Percentiles rank a stretch among this genome's conserved stretches.
Evolutionary conservation across 2,113 vertebrate species (phyloP).

Genomic region (Osmerus mordax): DNA sequence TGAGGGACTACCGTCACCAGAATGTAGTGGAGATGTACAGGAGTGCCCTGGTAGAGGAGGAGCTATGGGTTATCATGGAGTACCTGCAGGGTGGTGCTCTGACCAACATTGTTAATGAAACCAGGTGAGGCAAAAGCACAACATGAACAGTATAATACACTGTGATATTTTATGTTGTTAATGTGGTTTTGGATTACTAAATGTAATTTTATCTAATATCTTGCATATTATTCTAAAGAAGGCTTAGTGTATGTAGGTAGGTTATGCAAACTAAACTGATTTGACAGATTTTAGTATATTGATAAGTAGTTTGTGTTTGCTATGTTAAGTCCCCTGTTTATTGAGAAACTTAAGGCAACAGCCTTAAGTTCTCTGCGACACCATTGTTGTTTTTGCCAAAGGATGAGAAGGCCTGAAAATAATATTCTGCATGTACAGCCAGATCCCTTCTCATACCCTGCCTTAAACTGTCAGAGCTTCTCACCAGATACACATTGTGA

Average conservation of each 20-base stretch:
- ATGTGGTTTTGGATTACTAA: too few relatives aligned
- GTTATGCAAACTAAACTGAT: background rate
- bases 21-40: constrained; percentile 92
- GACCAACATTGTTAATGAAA: constrained; percentile 87
- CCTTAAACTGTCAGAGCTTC: too few relatives aligned
- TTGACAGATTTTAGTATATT: background rate
- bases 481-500: too few relatives aligned
- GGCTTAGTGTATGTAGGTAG: too few relatives aligned
- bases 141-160: background rate
- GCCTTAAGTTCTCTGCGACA: background rate
- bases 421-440: too few relatives aligned
- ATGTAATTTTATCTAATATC: too few relatives aligned
- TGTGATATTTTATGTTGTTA: background rate
- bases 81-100: constrained; percentile 92
- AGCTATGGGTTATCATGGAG: constrained; percentile 96
- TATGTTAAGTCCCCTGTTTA: too few relatives aligned
- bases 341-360: background rate
- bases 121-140: constrained; percentile 71
- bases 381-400: too few relatives aligned
- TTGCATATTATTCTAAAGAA: too few relatives aligned
- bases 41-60: constrained; percentile 89
- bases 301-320: too few relatives aligned
- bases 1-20: constrained; percentile 87
- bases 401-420: too few relatives aligned
- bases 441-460: too few relatives aligned